phyloP scores from a whole-genome alignment of 2,888 invertebrate species.

The Limnephilus auricula region DNA sequence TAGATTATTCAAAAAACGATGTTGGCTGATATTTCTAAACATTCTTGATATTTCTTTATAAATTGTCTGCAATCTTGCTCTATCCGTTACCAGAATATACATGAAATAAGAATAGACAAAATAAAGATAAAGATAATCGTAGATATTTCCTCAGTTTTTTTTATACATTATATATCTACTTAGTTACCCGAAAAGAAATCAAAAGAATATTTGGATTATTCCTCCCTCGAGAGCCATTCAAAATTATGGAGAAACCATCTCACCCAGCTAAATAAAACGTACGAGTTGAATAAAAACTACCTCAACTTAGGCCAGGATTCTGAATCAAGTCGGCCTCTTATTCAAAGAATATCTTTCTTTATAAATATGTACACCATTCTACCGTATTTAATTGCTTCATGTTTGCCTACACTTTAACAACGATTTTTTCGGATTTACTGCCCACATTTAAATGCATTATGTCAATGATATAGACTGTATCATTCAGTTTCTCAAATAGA shows the following conservation, averaged over 20 bases:
- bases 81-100: not conserved
- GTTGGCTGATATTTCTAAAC: not conserved
- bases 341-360: too few relatives aligned
- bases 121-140: not conserved
- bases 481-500: too few relatives aligned
- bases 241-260: not conserved
- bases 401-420: too few relatives aligned
- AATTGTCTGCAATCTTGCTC: not conserved
- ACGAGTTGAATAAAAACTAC: not conserved
- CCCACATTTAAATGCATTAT: too few relatives aligned
- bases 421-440: too few relatives aligned
- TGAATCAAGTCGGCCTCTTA: too few relatives aligned
- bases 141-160: not conserved
- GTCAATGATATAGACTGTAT: too few relatives aligned
- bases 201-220: conserved; percentile 2
- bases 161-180: not conserved
- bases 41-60: not conserved
- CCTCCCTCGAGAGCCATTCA: not conserved
- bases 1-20: not conserved
- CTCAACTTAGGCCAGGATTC: too few relatives aligned
- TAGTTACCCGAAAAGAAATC: not conserved
- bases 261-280: not conserved
- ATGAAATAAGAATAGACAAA: not conserved
- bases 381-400: too few relatives aligned
- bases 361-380: too few relatives aligned